Evolutionary conservation across 2,888 invertebrate species (phyloP), one percentile per base, ranked within the genome.

Genomic region (Horisme vitalbata): DNA sequence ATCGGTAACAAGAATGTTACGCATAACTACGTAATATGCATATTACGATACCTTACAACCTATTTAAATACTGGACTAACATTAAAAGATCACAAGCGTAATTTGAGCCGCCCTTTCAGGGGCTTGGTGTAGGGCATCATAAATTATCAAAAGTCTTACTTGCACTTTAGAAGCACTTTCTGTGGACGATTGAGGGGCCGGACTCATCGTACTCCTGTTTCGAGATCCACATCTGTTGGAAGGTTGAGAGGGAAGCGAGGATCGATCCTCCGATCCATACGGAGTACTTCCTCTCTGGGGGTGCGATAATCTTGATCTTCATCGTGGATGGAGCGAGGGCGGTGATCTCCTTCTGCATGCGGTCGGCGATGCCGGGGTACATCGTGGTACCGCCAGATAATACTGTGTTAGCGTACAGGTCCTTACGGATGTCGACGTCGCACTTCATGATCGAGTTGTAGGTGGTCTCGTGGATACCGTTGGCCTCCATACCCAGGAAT

Each of bases 381-480:
- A 97, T 97, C 75, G 97, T 97, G 91, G 97, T 97, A 85, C 97
- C 97, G 53, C 97, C 97, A 53, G 97, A 98, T 68, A 98, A 91
- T 39, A 98, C 97, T 67, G 96, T 96, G 92, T 97, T 97, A 92
- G 97, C 97, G 91, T 97, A 98, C 91, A 97, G 89, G 91, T 97
- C 97, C 92, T 97, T 97, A 93, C 97, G 95, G 93, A 98, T 98
- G 82, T 97, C 97, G 44, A 98, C 96, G 87, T 98, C 98, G 91
- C 98, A 98, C 93, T 97, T 98, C 97, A 98, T 97, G 94, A 98
- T 98, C 41, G 96, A 97, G 90, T 98, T 97, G 94, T 97, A 98
- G 21, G 95, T 95, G 71, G 96, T 96, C 82, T 96, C 96, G 81
- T 96, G 96, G 83, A 96, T 96, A 65, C 96, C 96, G 72, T 94